Evolutionary conservation across 2,888 invertebrate genomes (phyloP), one percentile per base, ranked within the genome.

Genomic region (Zootermopsis nevadensis): DNA sequence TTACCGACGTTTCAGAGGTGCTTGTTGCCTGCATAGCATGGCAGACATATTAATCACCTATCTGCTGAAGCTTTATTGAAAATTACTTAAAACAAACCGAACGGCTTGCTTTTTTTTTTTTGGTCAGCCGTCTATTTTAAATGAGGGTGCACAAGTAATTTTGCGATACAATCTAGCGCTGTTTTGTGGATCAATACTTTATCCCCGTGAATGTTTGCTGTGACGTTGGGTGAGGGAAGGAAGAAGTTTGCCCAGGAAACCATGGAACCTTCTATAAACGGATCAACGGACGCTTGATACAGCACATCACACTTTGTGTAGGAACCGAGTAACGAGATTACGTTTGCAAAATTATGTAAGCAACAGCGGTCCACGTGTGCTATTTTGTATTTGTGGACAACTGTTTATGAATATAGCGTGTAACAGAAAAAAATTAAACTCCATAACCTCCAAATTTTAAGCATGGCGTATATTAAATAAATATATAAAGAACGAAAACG

Each of bases 221-320:
- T 60, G 6, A 12, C 60, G 60, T 0, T 15, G 19, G 48, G 48
- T 48, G 19, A 60, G 15, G 48, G 10, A 48, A 60, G 60, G 27
- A 60, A 27, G 8, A 60, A 60, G n/a, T 60, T 60, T 60, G 15
- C 27, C 60, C 60, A 48, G 60, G 27, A 60, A 60, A 60, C 60
- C 60, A n/a, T 60, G 27, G n/a, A 60, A 27, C n/a, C 60, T 60
- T 60, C 60, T 27, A 60, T 60, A 60, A 60, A n/a, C 60, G 60
- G 60, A 60, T 60, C 60, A 60, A 60, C 48, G 27, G 27, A 27
- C 60, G 60, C 60, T 60, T 27, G 27, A 60, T 27, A 27, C 60
- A 48, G 48, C 19, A 15, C 48, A 15, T 48, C 19, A 15, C 19
- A 60, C 60, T 60, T 60, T 60, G 60, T 60, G 60, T 60, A 27